Base-by-base conservation (phyloP, 2,113 vertebrate genomes). In the Tapirus terrestris region DNA sequence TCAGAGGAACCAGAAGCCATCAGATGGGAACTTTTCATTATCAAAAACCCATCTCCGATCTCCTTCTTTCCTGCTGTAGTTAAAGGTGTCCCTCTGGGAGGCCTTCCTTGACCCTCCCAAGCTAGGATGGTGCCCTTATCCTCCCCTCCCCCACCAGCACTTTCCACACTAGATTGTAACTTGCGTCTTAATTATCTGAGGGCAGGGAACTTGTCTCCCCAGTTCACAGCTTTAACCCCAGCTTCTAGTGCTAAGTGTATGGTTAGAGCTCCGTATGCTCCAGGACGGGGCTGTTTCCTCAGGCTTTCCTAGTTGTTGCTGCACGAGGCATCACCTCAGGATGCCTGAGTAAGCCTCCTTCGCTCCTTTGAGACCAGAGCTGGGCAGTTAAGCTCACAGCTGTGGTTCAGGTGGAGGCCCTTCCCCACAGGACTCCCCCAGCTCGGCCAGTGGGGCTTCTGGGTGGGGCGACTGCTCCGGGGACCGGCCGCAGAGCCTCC, bases 401-500 rank as follows among this genome's bases (percentile, higher is more conserved):
- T 1, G 16, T 51, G 36, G 43, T 87, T 63, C 7, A 0, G 43
- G 8, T 0, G 8, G n/a, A 31, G 53, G 36, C 13, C 8, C 53
- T 63, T 17, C 67, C 4, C 3, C 36, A 1, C 18, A 18, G 86
- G 86, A 48, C 48, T 31, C 23, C 12, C 31, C 11, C 16, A 16
- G 33, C 39, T 65, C 8, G 6, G 27, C 1, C 12, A 27, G 29
- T 3, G 1, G 63, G 48, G 77, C 5, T 61, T 77, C 39, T 82
- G 21, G 25, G 25, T 29, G n/a, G 21, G 85, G 31, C 3, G 25
- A 25, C 84, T 51, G 68, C 2, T 2, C 56, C 1, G 27, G 12
- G 45, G 18, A 36, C 63, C 18, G 0, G 5, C 25, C 1, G 0
- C 23, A 0, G 21, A n/a, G 29, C 29, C 39, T 31, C 6, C 0